Evolutionary conservation across 2,888 invertebrate species (phyloP).

Genomic region (Gastracanthus pulcherrimus): DNA sequence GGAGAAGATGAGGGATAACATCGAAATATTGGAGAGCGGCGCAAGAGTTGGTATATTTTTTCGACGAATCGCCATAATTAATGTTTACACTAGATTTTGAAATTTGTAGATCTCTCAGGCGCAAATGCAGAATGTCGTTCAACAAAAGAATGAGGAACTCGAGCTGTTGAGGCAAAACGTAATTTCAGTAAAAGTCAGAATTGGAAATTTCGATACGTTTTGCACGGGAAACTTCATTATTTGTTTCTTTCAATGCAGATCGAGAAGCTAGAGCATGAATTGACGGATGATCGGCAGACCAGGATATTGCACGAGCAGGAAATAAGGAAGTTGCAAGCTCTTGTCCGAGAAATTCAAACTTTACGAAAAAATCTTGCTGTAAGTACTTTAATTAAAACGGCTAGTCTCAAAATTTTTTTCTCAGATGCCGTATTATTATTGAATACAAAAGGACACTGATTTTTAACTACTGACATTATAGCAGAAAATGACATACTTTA

Average conservation of each 20-base stretch:
- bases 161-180: constrained; percentile 63
- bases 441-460: no score
- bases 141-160: constrained; percentile 60
- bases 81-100: not conserved
- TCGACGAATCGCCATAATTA: not conserved
- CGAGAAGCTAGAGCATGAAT: constrained; percentile 3
- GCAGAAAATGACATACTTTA: no score
- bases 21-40: constrained; percentile 30
- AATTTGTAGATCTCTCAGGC: constrained; percentile 61
- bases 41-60: constrained; percentile 48
- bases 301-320: constrained; percentile 2
- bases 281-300: constrained; percentile 25
- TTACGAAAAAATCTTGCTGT: constrained; percentile 11
- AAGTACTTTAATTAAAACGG: no score
- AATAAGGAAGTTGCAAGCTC: not conserved
- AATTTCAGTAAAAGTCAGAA: constrained; percentile 6
- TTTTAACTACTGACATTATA: no score
- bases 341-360: constrained; percentile 13
- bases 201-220: no score
- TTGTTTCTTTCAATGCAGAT: no score
- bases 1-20: constrained; percentile 37
- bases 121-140: constrained; percentile 58
- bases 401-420: no score
- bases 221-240: no score
- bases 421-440: no score